Percentiles rank a stretch among this genome's conserved stretches.
Conservation (phyloP, 2,113 vertebrate species). For the Polypterus senegalus region DNA sequence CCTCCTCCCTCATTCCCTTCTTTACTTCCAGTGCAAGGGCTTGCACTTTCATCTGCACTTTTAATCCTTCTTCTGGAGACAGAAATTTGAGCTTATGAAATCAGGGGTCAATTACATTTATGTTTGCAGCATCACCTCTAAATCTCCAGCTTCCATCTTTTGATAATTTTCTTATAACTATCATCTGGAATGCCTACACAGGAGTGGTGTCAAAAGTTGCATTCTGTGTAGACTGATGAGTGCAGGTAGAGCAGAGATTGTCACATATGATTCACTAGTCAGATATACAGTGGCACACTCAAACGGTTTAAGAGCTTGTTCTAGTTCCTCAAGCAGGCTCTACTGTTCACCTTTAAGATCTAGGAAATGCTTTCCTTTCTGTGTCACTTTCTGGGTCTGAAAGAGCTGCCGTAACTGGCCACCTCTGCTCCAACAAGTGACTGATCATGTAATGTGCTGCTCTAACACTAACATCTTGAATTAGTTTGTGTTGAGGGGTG, state of each 20-base stretch:
- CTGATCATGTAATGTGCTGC: constrained; percentile 4
- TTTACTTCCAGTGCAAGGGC: constrained; percentile 9
- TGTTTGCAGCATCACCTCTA: constrained; percentile 10
- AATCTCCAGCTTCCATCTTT: constrained; percentile 8
- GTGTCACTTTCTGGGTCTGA: constrained; percentile 13
- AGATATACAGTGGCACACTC: constrained; percentile 9
- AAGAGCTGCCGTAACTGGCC: constrained; percentile 11
- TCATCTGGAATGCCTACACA: constrained; percentile 8
- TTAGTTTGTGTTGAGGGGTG: constrained; percentile 1
- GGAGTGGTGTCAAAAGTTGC: constrained; percentile 11
- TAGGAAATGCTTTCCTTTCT: constrained; percentile 10
- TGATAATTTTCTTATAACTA: constrained; percentile 7
- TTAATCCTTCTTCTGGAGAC: constrained; percentile 8
- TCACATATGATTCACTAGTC: constrained; percentile 13
- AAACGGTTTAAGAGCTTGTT: constrained; percentile 3
- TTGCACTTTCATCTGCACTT: constrained; percentile 14
- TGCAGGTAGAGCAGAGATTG: constrained; percentile 14
- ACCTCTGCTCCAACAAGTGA: constrained; percentile 13
- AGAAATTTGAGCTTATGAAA: constrained; percentile 17
- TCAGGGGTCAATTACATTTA: constrained; percentile 14
- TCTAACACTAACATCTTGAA: constrained; percentile 14
- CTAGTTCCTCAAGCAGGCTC: constrained; percentile 14
- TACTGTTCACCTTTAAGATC: constrained; percentile 18
- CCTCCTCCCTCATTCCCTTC: constrained; percentile 2
- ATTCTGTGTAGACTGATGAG: constrained; percentile 7